phyloP scores from a whole-genome alignment of 1,140 invertebrate species.

The Diploscapter pachys region DNA sequence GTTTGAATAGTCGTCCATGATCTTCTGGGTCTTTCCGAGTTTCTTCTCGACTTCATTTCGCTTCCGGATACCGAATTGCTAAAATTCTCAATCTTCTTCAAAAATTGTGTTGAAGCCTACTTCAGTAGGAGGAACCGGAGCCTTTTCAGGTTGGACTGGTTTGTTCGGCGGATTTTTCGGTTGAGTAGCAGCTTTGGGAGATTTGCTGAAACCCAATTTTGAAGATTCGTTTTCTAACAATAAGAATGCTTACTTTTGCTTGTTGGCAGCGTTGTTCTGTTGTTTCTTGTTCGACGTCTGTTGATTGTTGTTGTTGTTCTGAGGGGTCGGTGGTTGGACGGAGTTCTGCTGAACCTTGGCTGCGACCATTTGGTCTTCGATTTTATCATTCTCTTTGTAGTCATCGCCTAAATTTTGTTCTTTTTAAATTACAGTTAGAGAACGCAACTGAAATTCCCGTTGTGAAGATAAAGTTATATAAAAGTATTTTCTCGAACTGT shows the following conservation, averaged over 20 bases:
- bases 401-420: neutral
- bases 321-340: neutral
- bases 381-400: slow-evolving; percentile 5
- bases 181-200: neutral
- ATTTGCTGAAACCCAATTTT: neutral
- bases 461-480: neutral
- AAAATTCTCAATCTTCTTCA: neutral
- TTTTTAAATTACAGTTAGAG: neutral
- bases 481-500: neutral
- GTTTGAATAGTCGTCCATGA: slow-evolving; percentile 10
- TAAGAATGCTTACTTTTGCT: no score
- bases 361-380: neutral
- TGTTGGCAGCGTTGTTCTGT: no score
- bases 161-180: neutral
- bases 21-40: slow-evolving; percentile 13
- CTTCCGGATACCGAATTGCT: slow-evolving; percentile 1
- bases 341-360: slow-evolving; percentile 13
- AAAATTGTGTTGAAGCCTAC: neutral
- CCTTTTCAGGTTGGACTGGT: neutral
- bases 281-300: neutral
- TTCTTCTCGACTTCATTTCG: slow-evolving; percentile 5
- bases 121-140: neutral
- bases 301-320: slow-evolving; percentile 13
- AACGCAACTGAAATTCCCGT: neutral
- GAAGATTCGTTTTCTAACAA: neutral